A percentile compares a stretch with the other conserved stretches of the same genome.
phyloP scores from a whole-genome alignment of 2,113 vertebrate genomes.

The Caloenas nicobarica region DNA sequence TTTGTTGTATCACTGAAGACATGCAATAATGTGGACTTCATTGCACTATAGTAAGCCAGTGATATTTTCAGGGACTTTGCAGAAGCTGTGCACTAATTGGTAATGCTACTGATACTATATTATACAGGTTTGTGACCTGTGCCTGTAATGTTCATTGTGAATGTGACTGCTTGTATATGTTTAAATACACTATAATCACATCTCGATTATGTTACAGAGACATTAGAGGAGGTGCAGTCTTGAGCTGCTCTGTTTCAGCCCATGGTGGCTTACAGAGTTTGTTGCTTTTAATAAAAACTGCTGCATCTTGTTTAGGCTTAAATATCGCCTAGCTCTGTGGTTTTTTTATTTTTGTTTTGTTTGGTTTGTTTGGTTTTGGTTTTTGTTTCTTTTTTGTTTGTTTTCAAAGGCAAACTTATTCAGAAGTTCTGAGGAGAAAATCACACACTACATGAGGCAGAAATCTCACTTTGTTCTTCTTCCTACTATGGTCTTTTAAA shows the following conservation, averaged over 20 bases:
- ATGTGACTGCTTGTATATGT: neutral
- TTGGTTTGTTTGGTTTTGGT: neutral
- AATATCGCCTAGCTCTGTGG: neutral
- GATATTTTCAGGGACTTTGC: neutral
- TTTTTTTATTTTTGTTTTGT: neutral
- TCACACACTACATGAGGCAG: neutral
- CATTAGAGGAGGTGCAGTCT: neutral
- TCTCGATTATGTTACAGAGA: neutral
- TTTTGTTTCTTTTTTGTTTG: neutral
- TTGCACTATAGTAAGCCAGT: neutral
- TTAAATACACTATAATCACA: neutral
- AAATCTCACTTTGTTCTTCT: neutral
- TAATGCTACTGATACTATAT: neutral
- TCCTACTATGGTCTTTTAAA: neutral
- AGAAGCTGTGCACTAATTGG: neutral
- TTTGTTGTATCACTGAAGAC: neutral
- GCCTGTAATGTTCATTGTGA: neutral
- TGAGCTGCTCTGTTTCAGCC: neutral
- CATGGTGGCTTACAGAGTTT: neutral
- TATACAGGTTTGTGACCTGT: neutral
- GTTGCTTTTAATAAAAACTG: neutral
- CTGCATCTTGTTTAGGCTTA: neutral
- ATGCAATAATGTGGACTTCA: fast-evolving
- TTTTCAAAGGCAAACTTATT: neutral
- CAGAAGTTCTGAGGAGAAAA: neutral